Conservation (phyloP, 2,797 vertebrate genomes). For the Enteromius radiatus region DNA sequence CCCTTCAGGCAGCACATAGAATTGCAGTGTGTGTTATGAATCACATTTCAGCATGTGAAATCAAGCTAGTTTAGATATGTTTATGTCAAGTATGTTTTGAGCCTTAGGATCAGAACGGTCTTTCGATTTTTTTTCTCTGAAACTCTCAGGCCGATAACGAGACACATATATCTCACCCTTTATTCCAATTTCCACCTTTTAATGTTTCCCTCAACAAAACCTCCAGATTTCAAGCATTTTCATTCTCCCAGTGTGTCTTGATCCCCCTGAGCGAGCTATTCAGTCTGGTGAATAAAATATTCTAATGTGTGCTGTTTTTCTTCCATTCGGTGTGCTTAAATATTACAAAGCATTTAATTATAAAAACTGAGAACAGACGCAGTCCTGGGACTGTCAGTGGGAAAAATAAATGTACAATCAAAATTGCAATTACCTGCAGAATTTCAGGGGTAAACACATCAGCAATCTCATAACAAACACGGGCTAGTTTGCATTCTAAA, state of each 20-base stretch:
- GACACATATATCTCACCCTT: slow-evolving; percentile 7
- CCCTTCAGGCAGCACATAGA: not conserved
- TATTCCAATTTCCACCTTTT: slow-evolving; percentile 39
- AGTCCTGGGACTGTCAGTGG: slow-evolving; percentile 88
- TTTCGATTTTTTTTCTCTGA: slow-evolving; percentile 21
- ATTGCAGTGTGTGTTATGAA: not conserved
- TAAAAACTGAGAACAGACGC: slow-evolving; percentile 88
- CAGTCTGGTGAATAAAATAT: slow-evolving; percentile 84
- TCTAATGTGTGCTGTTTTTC: slow-evolving; percentile 72
- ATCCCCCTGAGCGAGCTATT: slow-evolving; percentile 60
- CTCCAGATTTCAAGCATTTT: slow-evolving; percentile 48
- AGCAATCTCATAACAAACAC: slow-evolving; percentile 95
- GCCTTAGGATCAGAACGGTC: slow-evolving; percentile 74
- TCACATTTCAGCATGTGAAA: not conserved
- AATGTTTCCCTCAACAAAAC: slow-evolving; percentile 54
- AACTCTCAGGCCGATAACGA: slow-evolving; percentile 14
- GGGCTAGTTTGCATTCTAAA: slow-evolving; percentile 99
- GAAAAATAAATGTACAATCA: slow-evolving; percentile 99
- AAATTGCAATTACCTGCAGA: slow-evolving; percentile 99
- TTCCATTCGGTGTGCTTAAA: slow-evolving; percentile 71
- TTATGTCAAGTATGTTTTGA: slow-evolving; percentile 75
- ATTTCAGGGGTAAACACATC: slow-evolving; percentile 99
- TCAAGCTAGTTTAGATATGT: slow-evolving; percentile 56
- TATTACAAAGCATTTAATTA: slow-evolving; percentile 96
- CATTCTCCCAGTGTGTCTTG: slow-evolving; percentile 46